Percentiles rank a stretch among this genome's conserved stretches.
These are phyloP conservation scores for Crotalus adamanteus DNA, from an alignment of 2,797 vertebrate genomes.

Conservation along the genomic window DNA sequence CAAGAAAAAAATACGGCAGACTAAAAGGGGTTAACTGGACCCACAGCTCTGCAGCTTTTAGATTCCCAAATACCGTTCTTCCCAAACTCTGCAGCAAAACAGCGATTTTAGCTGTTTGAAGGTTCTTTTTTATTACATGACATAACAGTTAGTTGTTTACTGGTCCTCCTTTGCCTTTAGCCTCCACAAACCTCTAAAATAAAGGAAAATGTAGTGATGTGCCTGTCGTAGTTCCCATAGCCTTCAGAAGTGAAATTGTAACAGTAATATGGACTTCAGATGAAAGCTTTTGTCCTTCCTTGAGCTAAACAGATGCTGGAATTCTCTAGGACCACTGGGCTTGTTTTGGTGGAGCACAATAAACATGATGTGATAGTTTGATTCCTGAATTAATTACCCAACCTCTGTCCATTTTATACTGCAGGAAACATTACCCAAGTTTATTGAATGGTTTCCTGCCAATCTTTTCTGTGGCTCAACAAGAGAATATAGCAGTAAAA, in stretches of 20 bases:
- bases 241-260: neutral
- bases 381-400: neutral
- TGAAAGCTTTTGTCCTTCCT: neutral
- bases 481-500: neutral
- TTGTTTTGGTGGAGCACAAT: conserved; percentile 14
- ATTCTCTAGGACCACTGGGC: neutral
- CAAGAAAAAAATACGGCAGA: neutral
- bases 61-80: neutral
- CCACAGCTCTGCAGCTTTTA: neutral
- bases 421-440: neutral
- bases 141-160: neutral
- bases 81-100: neutral
- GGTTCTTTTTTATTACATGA: neutral
- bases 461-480: neutral
- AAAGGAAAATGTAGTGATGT: neutral
- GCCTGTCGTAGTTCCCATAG: neutral
- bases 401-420: neutral
- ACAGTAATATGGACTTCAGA: neutral
- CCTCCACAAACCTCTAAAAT: neutral
- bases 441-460: neutral
- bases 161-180: neutral
- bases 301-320: neutral
- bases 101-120: neutral
- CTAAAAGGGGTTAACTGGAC: neutral
- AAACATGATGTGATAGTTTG: neutral